phyloP scores from a whole-genome alignment of 2,797 vertebrate species.

The Merluccius polli region DNA sequence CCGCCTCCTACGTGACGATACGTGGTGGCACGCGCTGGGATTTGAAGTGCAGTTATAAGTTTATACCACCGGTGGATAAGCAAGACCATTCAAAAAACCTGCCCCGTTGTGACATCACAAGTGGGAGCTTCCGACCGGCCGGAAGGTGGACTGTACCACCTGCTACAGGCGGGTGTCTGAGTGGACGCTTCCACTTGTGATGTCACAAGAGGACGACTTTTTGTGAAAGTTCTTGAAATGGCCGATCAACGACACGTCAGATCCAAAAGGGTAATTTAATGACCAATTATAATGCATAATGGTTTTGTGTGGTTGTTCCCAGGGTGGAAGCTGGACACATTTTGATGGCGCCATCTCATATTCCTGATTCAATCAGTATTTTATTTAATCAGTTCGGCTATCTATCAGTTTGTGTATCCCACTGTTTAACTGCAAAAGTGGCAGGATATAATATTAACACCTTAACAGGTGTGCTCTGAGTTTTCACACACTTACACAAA shows the following conservation, averaged over 20 bases:
- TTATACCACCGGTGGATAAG: too few relatives aligned
- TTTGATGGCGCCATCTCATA: not conserved
- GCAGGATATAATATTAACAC: not conserved
- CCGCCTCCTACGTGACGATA: too few relatives aligned
- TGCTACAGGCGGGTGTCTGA: not conserved
- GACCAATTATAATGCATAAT: not conserved
- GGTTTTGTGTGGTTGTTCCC: not conserved
- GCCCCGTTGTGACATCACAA: too few relatives aligned
- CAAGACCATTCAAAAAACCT: too few relatives aligned
- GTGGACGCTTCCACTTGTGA: not conserved
- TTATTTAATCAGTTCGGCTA: not conserved
- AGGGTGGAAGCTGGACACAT: not conserved
- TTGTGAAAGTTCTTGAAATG: too few relatives aligned
- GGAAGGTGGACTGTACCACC: not conserved
- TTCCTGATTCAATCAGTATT: not conserved
- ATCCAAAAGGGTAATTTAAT: not conserved
- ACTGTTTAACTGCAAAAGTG: not conserved
- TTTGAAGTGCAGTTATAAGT: too few relatives aligned
- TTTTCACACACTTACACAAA: not conserved
- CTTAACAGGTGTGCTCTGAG: not conserved
- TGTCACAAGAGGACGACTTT: not conserved
- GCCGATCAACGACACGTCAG: not conserved
- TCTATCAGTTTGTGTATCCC: not conserved
- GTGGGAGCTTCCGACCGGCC: too few relatives aligned
- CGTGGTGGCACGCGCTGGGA: too few relatives aligned